Evolutionary conservation across 2,888 invertebrate species (phyloP).

Genomic region (Drosophila meridiana): DNA sequence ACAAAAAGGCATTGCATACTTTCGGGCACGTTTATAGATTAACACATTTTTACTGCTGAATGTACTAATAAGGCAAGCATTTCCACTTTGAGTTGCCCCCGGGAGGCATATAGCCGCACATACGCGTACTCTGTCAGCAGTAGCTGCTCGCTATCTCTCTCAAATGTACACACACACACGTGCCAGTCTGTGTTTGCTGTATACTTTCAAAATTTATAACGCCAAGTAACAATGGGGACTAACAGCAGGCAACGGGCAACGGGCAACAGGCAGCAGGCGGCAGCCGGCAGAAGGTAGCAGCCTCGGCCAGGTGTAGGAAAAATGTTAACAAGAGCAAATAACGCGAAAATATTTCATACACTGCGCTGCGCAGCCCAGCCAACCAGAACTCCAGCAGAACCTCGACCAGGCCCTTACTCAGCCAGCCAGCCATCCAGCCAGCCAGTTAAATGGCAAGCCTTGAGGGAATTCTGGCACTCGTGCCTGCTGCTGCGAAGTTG

Average conservation of each 20-base stretch:
- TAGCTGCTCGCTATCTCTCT: slow-evolving; percentile 53
- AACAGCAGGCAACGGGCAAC: slow-evolving; percentile 2
- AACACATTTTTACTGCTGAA: slow-evolving; percentile 80
- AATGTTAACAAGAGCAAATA: slow-evolving; percentile 69
- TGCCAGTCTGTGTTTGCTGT: slow-evolving; percentile 40
- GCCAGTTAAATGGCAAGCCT: slow-evolving; percentile 74
- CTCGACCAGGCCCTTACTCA: slow-evolving; percentile 4
- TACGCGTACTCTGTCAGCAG: slow-evolving; percentile 28
- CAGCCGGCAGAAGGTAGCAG: slow-evolving; percentile 14
- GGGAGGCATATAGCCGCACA: slow-evolving; percentile 55
- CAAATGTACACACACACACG: slow-evolving; percentile 22
- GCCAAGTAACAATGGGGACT: slow-evolving; percentile 41
- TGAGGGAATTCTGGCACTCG: slow-evolving; percentile 46
- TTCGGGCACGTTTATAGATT: slow-evolving; percentile 77
- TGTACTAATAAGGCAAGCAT: slow-evolving; percentile 80
- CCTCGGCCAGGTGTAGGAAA: slow-evolving; percentile 59
- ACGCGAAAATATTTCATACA: slow-evolving; percentile 69
- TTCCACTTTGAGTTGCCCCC: slow-evolving; percentile 76
- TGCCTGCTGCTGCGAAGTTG: slow-evolving; percentile 32
- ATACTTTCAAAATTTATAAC: slow-evolving; percentile 75
- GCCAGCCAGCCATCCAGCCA: slow-evolving; percentile 26
- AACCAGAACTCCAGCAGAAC: slow-evolving; percentile 14
- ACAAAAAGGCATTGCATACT: slow-evolving; percentile 58
- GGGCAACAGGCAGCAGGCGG: not conserved
- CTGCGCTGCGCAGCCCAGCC: slow-evolving; percentile 28